Conservation (phyloP, 1,140 invertebrate genomes). For the Cotesia vestalis region DNA sequence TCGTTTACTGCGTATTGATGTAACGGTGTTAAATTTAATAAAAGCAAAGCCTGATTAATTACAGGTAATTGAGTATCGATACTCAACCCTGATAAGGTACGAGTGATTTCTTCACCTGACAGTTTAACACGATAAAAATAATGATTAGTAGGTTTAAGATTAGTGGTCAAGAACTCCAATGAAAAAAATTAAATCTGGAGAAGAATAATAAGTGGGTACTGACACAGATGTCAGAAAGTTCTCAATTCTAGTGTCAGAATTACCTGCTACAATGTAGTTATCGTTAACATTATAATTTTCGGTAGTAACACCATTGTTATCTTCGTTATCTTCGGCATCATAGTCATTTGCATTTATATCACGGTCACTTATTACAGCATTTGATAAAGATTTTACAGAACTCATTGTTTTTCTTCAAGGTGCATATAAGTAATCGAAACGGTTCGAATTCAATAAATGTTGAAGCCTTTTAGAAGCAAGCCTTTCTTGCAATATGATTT, state of each 20-base stretch:
- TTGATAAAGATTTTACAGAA: too few relatives aligned
- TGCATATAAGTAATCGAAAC: too few relatives aligned
- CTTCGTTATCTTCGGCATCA: background rate
- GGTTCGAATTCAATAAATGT: too few relatives aligned
- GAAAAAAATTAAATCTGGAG: slow-evolving; percentile 25
- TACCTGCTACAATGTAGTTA: slow-evolving; percentile 2
- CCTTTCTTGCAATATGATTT: slow-evolving; percentile 10
- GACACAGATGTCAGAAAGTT: slow-evolving; percentile 13
- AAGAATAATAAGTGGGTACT: slow-evolving; percentile 18
- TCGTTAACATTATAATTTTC: slow-evolving; percentile 16
- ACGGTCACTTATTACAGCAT: too few relatives aligned
- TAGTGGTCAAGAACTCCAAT: background rate
- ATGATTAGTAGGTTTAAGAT: slow-evolving; percentile 20
- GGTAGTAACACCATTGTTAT: slow-evolving; percentile 12
- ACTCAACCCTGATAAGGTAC: slow-evolving; percentile 24
- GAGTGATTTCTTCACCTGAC: slow-evolving; percentile 28
- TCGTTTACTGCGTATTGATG: slow-evolving; percentile 21
- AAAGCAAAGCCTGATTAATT: slow-evolving; percentile 31
- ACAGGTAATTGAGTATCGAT: slow-evolving; percentile 30
- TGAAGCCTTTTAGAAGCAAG: slow-evolving; percentile 12
- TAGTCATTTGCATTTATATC: background rate
- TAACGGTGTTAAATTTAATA: slow-evolving; percentile 32
- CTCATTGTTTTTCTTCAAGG: too few relatives aligned
- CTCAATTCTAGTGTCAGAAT: slow-evolving; percentile 11
- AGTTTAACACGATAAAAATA: slow-evolving; percentile 18